Evolutionary conservation across 2,797 vertebrate species (phyloP).

Genomic region (Pogonophryne albipinna): DNA sequence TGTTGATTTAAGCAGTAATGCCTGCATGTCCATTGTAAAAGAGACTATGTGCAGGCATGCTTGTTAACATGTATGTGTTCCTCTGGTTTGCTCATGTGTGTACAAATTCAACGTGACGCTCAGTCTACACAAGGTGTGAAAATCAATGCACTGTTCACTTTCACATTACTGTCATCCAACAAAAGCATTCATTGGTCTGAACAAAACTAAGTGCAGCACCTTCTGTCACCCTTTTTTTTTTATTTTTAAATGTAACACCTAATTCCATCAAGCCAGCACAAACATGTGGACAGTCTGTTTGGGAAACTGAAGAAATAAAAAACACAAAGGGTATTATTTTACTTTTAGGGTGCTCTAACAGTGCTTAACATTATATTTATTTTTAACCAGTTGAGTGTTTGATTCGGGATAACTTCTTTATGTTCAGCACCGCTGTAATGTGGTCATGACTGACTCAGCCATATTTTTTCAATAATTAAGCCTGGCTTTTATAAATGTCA

Average conservation of each 20-base stretch:
- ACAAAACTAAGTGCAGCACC: slow-evolving; percentile 36
- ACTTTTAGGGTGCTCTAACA: slow-evolving; percentile 7
- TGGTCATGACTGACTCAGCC: slow-evolving; percentile 67
- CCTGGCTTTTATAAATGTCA: slow-evolving; percentile 83
- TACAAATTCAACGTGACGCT: slow-evolving; percentile 46
- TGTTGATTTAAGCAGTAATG: slow-evolving; percentile 51
- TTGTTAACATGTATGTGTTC: slow-evolving; percentile 32
- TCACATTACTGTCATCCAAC: slow-evolving; percentile 42
- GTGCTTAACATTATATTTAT: slow-evolving; percentile 22
- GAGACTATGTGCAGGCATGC: slow-evolving; percentile 18
- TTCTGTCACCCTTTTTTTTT: slow-evolving; percentile 30
- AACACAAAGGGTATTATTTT: slow-evolving; percentile 49
- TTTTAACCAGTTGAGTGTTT: slow-evolving; percentile 28
- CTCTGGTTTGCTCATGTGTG: slow-evolving; percentile 49
- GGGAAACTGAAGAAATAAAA: slow-evolving; percentile 7
- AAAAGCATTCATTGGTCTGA: slow-evolving; percentile 32
- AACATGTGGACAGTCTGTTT: slow-evolving; percentile 34
- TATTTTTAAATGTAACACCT: slow-evolving; percentile 29
- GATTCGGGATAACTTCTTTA: slow-evolving; percentile 44
- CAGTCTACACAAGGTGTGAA: slow-evolving; percentile 62
- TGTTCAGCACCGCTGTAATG: slow-evolving; percentile 38
- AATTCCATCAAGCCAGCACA: slow-evolving; percentile 40
- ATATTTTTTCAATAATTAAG: slow-evolving; percentile 78
- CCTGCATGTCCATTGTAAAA: slow-evolving; percentile 15
- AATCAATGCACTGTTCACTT: slow-evolving; percentile 57